Evolutionary conservation across 2,888 invertebrate species (phyloP), one percentile per base, ranked within the genome.

Genomic region (Parnassius orleans): DNA sequence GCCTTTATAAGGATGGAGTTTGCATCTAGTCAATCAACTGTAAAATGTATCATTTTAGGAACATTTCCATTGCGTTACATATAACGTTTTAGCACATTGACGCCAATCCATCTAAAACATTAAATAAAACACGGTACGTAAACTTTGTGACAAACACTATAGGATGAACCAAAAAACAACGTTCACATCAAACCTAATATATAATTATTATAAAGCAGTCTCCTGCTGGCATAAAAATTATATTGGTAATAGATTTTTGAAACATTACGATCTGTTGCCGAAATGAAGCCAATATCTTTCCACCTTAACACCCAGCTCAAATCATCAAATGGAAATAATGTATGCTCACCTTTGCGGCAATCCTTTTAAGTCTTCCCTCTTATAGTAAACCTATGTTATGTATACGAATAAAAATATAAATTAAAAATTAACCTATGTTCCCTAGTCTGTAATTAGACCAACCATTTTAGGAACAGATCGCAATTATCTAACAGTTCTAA

Each of bases 381-480:
- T 65, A 65, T 69, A 68, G 68, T 58, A 53, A 54, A 43, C 63
- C 53, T 57, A 48, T 51, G 12, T 55, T 12, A 14, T 33, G 58
- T 68, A 63, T 24, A 53, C 63, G 33, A 33, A 14, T 41, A 47
- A 24, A 11, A 24, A 11, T 54, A 43, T 53, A 57, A 47, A 61
- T 62, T 62, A 73, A 74, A 70, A 68, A 71, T 74, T 69, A 66
- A 68, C 67, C 67, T 70, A 67, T 69, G 68, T 71, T 64, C 64
- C 72, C 74, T 79, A 79, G 72, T 77, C 77, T 76, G 72, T 67
- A 68, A 70, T 73, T 72, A 79, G 81, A 83, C 81, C 79, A 81
- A 83, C 85, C 90, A 90, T 90, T 90, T 90, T 79, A 90, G 90
- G 77, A 90, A 90, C 90, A 90, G 90, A 90, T 90, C 90, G 90